Evolutionary conservation across 2,888 invertebrate genomes (phyloP).

Genomic region (Teleiodes luculella): DNA sequence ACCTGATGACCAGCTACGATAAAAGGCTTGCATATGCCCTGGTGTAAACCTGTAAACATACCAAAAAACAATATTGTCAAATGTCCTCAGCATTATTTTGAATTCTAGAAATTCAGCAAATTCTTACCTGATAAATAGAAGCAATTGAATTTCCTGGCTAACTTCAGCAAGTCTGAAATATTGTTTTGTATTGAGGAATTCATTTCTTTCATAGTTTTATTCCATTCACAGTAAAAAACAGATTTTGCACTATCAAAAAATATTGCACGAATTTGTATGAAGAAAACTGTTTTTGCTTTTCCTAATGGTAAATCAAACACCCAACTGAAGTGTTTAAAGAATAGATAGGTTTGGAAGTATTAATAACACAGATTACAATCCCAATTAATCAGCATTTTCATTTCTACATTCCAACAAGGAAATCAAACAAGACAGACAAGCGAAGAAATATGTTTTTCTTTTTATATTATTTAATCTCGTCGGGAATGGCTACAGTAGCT

Average conservation of each 20-base stretch:
- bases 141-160: constrained; percentile 93
- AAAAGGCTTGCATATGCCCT: constrained; percentile 90
- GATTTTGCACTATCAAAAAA: neutral
- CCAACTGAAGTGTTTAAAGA: too few relatives aligned
- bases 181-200: constrained; percentile 63
- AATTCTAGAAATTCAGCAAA: neutral
- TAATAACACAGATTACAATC: too few relatives aligned
- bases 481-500: too few relatives aligned
- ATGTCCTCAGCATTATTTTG: neutral
- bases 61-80: neutral
- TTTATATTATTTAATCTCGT: too few relatives aligned
- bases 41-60: constrained; percentile 81
- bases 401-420: too few relatives aligned
- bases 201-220: constrained; percentile 70
- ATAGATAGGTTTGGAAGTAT: too few relatives aligned
- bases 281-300: too few relatives aligned
- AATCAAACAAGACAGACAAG: too few relatives aligned
- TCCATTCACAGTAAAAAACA: constrained; percentile 35
- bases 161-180: constrained; percentile 81
- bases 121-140: constrained; percentile 89
- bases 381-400: too few relatives aligned
- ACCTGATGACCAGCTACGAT: constrained; percentile 93
- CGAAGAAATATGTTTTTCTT: too few relatives aligned
- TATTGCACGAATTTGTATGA: too few relatives aligned
- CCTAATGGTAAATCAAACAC: too few relatives aligned